phyloP scores from a whole-genome alignment of 2,113 vertebrate species.

The Procavia capensis region DNA sequence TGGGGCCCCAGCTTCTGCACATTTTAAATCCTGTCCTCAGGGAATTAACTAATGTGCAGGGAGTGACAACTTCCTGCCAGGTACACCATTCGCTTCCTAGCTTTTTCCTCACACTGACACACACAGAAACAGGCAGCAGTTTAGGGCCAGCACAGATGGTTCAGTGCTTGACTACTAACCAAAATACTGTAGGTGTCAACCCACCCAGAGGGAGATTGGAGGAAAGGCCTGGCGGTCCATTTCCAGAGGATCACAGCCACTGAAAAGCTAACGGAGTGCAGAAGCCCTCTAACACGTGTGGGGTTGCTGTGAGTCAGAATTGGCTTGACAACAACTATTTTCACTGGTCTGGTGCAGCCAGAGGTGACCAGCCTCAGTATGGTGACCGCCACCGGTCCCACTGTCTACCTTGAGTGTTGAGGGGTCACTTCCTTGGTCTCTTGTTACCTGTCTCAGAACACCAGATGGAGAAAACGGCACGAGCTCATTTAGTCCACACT shows the following conservation, averaged over 20 bases:
- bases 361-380: not conserved
- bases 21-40: not conserved
- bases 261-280: not conserved
- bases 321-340: too few species aligned
- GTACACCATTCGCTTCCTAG: not conserved
- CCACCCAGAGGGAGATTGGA: not conserved
- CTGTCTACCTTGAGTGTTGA: not conserved
- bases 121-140: not conserved
- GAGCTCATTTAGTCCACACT: not conserved
- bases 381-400: not conserved
- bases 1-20: not conserved
- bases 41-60: accelerated
- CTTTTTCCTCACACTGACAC: not conserved
- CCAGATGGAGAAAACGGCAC: not conserved
- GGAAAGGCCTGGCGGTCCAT: not conserved
- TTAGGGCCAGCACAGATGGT: not conserved
- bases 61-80: accelerated
- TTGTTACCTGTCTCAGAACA: too few species aligned
- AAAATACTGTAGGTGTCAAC: not conserved
- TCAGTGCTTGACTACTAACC: not conserved
- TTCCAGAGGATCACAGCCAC: not conserved
- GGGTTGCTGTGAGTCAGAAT: too few species aligned
- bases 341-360: not conserved
- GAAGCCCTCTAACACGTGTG: not conserved
- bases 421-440: not conserved